Conservation (phyloP, 2,888 invertebrate species). For the Philaethria dido region DNA sequence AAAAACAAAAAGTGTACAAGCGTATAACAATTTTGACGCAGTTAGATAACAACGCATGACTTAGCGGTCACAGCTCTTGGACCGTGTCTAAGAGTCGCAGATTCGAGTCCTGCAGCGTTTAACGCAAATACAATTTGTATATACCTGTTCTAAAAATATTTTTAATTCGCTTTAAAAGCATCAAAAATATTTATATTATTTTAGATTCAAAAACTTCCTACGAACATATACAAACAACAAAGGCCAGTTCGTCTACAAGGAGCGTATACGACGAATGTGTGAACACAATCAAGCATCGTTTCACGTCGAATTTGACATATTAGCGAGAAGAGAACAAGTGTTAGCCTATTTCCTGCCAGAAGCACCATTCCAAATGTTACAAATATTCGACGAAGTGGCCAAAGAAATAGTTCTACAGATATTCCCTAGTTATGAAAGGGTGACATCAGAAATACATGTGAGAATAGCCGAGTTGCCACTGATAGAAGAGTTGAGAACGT, state of each 20-base stretch:
- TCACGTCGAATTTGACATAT: conserved; percentile 95
- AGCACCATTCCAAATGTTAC: conserved; percentile 98
- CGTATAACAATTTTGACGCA: too few species aligned
- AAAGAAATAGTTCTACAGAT: conserved; percentile 95
- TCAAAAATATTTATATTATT: conserved; percentile 29
- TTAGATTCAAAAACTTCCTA: conserved; percentile 93
- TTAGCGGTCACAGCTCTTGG: too few species aligned
- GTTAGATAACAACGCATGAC: too few species aligned
- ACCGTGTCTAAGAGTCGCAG: too few species aligned
- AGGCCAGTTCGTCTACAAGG: conserved; percentile 94
- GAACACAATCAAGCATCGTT: conserved; percentile 95
- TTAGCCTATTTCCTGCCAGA: conserved; percentile 98
- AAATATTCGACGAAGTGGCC: conserved; percentile 97
- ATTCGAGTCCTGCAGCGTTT: too few species aligned
- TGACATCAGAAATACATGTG: conserved; percentile 96
- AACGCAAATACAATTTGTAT: too few species aligned
- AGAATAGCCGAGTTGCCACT: conserved; percentile 97
- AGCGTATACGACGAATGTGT: conserved; percentile 97
- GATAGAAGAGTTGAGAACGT: conserved; percentile 97
- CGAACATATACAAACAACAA: conserved; percentile 94
- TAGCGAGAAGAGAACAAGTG: conserved; percentile 96
- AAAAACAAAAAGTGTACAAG: too few species aligned
- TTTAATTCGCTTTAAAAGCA: too few species aligned
- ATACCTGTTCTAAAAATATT: too few species aligned
- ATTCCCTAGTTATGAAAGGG: conserved; percentile 98